These are phyloP conservation scores for Protobothrops flavoviridis DNA, from an alignment of 2,113 vertebrate genomes.

Conservation along the genomic window DNA sequence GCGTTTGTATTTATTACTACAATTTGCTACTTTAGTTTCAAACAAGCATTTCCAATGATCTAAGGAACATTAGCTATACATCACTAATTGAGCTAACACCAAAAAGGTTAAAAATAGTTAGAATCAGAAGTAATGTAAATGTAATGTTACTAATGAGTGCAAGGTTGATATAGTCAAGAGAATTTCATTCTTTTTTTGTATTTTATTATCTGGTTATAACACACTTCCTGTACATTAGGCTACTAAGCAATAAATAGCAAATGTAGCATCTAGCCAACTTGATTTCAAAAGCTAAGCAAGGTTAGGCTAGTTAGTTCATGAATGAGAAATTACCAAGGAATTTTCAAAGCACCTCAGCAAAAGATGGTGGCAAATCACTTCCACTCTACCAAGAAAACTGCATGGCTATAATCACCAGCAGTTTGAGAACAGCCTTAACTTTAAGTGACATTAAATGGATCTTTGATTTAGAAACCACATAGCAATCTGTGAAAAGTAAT, in stretches of 20 bases:
- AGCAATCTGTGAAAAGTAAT: not conserved
- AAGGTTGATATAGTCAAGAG: not conserved
- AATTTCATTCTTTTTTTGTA: constrained; percentile 8
- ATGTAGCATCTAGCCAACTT: not conserved
- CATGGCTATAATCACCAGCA: not conserved
- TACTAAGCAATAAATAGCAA: constrained; percentile 9
- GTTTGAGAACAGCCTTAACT: not conserved
- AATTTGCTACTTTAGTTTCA: constrained; percentile 5
- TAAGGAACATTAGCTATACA: constrained; percentile 32
- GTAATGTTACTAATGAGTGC: constrained; percentile 22
- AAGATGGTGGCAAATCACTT: not conserved
- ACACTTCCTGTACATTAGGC: not conserved
- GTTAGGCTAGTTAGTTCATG: not conserved
- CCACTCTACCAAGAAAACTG: not conserved
- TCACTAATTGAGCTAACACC: constrained; percentile 36
- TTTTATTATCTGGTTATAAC: constrained; percentile 33
- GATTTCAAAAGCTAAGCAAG: not conserved
- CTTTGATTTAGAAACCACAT: not conserved
- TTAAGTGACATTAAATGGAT: not conserved
- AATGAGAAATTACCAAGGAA: not conserved
- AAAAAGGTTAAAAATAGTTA: constrained; percentile 43
- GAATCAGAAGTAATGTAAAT: constrained; percentile 2
- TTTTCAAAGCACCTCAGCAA: not conserved
- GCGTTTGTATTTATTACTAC: constrained; percentile 5
- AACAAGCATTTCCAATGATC: not conserved